These are phyloP conservation scores for Enteromius treurensis DNA, from an alignment of 2,797 vertebrate species.

Conservation along the genomic window DNA sequence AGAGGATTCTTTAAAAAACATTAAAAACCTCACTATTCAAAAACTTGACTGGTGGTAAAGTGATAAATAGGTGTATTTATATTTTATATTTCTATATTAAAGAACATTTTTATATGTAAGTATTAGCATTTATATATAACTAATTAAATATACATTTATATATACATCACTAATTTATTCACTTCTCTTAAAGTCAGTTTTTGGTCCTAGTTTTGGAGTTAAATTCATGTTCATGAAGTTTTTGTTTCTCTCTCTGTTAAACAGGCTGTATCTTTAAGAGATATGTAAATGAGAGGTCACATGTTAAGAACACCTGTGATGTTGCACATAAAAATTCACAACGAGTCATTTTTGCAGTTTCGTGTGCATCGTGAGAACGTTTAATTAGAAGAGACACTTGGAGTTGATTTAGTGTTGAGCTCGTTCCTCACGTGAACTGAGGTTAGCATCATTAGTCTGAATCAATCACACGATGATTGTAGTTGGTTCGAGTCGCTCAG, in stretches of 20 bases:
- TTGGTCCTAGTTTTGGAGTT: not conserved
- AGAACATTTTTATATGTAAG: not conserved
- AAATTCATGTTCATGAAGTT: not conserved
- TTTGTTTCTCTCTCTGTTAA: not conserved
- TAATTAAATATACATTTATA: not conserved
- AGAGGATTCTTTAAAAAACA: not conserved
- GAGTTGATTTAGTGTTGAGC: too few species aligned
- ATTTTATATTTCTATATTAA: not conserved
- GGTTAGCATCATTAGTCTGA: not conserved
- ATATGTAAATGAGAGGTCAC: conserved; percentile 8
- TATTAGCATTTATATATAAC: not conserved
- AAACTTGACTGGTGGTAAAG: not conserved
- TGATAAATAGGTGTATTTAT: not conserved
- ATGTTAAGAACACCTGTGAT: conserved; percentile 5
- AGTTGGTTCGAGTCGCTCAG: not conserved
- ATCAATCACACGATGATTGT: not conserved
- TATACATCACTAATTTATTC: not conserved
- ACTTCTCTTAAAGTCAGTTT: not conserved
- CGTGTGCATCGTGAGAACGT: too few species aligned
- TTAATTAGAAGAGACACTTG: not conserved
- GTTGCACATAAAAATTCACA: not conserved
- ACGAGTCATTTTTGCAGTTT: not conserved
- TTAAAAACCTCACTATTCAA: too few species aligned
- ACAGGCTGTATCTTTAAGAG: conserved; percentile 10
- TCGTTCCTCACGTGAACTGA: too few species aligned